Base-by-base conservation (phyloP, 2,888 invertebrate species). In the Clitarchus hookeri region DNA sequence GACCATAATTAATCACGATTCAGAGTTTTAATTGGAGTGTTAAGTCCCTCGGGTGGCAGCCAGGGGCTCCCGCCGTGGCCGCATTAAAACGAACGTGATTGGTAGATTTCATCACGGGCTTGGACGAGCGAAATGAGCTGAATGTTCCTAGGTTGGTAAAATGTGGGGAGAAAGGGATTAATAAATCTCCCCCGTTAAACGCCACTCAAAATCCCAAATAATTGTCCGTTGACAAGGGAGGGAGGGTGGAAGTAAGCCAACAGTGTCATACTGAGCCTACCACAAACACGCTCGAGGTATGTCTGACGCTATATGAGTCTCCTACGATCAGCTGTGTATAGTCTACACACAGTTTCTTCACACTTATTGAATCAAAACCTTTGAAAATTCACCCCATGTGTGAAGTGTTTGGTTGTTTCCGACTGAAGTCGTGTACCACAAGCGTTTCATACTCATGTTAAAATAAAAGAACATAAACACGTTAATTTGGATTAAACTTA, bases 111-210 rank as follows among this genome's bases (percentile, higher is more conserved):
- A 65, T 65, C 23, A 65, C 65, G n/a, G 65, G 65, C 65, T 23
- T 19, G 65, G 65, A 19, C 65, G 65, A 65, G 65, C 65, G 65
- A n/a, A 65, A 65, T 65, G 65, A 65, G 65, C 65, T 65, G 65
- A 23, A 65, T 65, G 65, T 65, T 65, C 2, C n/a, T n/a, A n/a
- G 65, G 65, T 16, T 2, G 65, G 12, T 6, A 8, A 2, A 53
- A 2, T 2, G 53, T 12, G 13, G 53, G n/a, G n/a, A 23, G n/a
- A 65, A 23, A 1, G n/a, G 23, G 65, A 65, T 65, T 11, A 65
- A 16, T 16, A 65, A 65, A 65, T 3, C 65, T 65, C 65, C 65
- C 65, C 65, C n/a, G 6, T 2, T 23, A 65, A 65, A 65, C 65
- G 65, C 65, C 65, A 65, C 65, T 65, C 65, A n/a, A 65, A 65